A percentile compares a stretch with the other conserved stretches of the same genome.
These are phyloP conservation scores for Epistrophella euchroma DNA, from an alignment of 2,888 invertebrate genomes.

Conservation along the genomic window DNA sequence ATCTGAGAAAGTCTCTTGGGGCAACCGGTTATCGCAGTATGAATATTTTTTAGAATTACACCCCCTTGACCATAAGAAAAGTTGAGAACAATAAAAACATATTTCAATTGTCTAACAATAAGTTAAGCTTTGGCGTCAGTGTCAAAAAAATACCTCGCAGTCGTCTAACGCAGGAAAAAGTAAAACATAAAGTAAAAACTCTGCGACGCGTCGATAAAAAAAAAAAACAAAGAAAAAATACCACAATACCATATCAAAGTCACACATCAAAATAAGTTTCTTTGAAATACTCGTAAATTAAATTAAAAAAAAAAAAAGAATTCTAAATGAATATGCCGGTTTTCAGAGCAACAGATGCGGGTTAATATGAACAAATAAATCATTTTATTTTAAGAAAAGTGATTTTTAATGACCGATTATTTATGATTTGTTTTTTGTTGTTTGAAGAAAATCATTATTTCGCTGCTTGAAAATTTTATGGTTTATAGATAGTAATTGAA, in stretches of 20 bases:
- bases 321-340: neutral
- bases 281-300: neutral
- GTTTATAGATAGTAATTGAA: neutral
- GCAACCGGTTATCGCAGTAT: too few species aligned
- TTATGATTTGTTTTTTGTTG: neutral
- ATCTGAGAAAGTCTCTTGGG: too few species aligned
- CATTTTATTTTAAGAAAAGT: neutral
- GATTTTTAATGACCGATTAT: slow-evolving; percentile 5
- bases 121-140: neutral
- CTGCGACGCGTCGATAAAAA: neutral
- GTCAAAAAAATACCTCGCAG: neutral
- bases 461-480: neutral
- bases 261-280: neutral
- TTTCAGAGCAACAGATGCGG: slow-evolving; percentile 2
- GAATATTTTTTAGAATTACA: too few species aligned
- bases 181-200: neutral
- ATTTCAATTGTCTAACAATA: neutral
- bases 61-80: too few species aligned
- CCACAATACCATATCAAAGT: neutral
- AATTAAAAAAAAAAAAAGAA: neutral
- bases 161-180: neutral
- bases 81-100: too few species aligned
- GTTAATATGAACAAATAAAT: neutral
- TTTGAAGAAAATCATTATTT: neutral
- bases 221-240: neutral